These are phyloP conservation scores for Agraylea sexmaculata DNA, from an alignment of 1,140 invertebrate genomes.

Conservation along the genomic window DNA sequence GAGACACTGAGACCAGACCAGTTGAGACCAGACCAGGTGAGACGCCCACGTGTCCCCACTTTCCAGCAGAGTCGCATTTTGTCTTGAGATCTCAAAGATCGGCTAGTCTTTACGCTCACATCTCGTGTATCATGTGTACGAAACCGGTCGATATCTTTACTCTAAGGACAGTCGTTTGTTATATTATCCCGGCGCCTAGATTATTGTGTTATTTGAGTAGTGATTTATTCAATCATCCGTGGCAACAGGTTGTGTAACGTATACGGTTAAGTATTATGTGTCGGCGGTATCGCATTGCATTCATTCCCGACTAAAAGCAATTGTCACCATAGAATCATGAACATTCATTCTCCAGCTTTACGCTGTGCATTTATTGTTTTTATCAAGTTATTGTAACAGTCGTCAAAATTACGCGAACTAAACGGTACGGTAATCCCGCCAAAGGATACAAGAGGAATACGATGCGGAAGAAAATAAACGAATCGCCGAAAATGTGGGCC, in stretches of 20 bases:
- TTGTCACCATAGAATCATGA: background rate
- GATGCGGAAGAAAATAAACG: slow-evolving; percentile 17
- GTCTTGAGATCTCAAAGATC: too few species aligned
- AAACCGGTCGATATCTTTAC: too few species aligned
- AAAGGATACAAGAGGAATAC: slow-evolving; percentile 8
- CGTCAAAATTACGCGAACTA: slow-evolving; percentile 13
- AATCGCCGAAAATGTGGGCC: slow-evolving; percentile 10
- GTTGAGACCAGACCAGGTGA: slow-evolving; percentile 2
- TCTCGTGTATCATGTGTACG: too few species aligned
- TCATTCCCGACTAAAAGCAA: slow-evolving; percentile 3
- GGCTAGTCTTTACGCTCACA: too few species aligned
- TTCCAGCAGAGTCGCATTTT: too few species aligned
- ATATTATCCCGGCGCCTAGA: too few species aligned
- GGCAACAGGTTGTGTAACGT: slow-evolving; percentile 8
- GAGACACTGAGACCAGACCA: too few species aligned
- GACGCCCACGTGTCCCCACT: slow-evolving; percentile 2
- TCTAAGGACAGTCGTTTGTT: too few species aligned
- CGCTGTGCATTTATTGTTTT: background rate
- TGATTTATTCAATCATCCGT: too few species aligned
- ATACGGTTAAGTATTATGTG: slow-evolving; percentile 3
- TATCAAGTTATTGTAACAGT: background rate
- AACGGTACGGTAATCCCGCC: too few species aligned
- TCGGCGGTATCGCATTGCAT: slow-evolving; percentile 11
- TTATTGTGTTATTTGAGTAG: too few species aligned
- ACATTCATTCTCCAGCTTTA: too few species aligned